These are phyloP conservation scores for Argynnis bischoffii DNA, from an alignment of 2,888 invertebrate species.

Conservation along the genomic window DNA sequence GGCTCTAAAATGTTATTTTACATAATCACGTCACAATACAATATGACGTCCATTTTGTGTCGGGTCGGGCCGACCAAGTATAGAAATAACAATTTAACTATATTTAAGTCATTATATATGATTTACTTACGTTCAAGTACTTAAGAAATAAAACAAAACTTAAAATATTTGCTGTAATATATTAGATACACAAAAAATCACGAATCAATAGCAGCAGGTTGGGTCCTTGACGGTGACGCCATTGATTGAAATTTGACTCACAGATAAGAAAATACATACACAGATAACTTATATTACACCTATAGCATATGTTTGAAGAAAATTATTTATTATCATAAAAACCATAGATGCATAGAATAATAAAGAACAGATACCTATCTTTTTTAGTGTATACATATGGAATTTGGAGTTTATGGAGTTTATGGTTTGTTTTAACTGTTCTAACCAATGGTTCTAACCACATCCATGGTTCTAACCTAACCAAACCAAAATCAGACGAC, in stretches of 20 bases:
- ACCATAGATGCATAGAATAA: no score
- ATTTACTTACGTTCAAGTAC: conserved; percentile 54
- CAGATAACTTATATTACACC: no score
- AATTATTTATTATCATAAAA: no score
- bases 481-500: no score
- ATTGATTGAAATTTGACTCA: conserved; percentile 44
- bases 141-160: conserved; percentile 43
- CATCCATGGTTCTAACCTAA: no score
- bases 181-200: conserved; percentile 47
- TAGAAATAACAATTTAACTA: conserved; percentile 26
- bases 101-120: conserved; percentile 30
- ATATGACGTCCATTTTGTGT: conserved; percentile 79
- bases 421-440: no score
- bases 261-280: conserved; percentile 26
- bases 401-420: no score
- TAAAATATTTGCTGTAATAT: conserved; percentile 39
- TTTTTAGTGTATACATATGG: no score
- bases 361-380: no score
- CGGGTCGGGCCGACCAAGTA: conserved; percentile 47
- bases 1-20: conserved; percentile 53
- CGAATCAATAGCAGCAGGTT: conserved; percentile 62
- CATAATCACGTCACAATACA: conserved; percentile 76
- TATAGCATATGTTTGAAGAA: no score
- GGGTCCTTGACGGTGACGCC: conserved; percentile 75
- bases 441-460: no score